Percentiles rank a stretch among this genome's conserved stretches.
Evolutionary conservation across 92 coral and sea anemone species (phyloP).

Genomic region (Montipora capitata): DNA sequence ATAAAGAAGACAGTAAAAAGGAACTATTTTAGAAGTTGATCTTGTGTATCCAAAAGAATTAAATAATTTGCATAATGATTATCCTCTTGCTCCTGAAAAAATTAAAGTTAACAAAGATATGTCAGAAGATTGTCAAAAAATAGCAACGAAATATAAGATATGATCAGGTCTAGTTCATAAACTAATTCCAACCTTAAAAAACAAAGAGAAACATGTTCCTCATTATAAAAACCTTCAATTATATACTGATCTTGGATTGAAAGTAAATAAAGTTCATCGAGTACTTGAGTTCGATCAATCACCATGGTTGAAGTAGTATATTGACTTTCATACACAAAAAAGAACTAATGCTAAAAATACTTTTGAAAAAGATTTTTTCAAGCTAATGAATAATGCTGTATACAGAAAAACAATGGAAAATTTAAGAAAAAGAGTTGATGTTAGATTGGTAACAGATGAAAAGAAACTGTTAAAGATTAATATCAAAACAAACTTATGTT

Average conservation of each 20-base stretch:
- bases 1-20: background rate
- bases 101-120: background rate
- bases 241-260: background rate
- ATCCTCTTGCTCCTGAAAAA: too few relatives aligned
- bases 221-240: background rate
- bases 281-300: background rate
- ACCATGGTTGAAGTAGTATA: constrained; percentile 12
- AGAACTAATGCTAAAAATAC: constrained; percentile 2
- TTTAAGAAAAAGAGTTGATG: background rate
- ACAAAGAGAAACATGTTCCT: background rate
- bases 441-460: constrained; percentile 2
- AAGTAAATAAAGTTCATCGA: background rate
- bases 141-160: background rate
- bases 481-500: constrained; percentile 33
- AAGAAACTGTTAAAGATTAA: background rate
- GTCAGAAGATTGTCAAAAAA: background rate
- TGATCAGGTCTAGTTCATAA: background rate
- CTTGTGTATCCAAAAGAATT: background rate
- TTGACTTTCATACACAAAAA: constrained; percentile 6
- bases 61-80: too few relatives aligned
- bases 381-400: constrained; percentile 10
- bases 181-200: background rate
- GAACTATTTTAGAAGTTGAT: background rate
- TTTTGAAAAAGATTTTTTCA: constrained; percentile 34
- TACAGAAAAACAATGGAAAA: constrained; percentile 39